Evolutionary conservation across 2,113 vertebrate genomes (phyloP), one percentile per base, ranked within the genome.

Genomic region (Mionectes macconnelli): DNA sequence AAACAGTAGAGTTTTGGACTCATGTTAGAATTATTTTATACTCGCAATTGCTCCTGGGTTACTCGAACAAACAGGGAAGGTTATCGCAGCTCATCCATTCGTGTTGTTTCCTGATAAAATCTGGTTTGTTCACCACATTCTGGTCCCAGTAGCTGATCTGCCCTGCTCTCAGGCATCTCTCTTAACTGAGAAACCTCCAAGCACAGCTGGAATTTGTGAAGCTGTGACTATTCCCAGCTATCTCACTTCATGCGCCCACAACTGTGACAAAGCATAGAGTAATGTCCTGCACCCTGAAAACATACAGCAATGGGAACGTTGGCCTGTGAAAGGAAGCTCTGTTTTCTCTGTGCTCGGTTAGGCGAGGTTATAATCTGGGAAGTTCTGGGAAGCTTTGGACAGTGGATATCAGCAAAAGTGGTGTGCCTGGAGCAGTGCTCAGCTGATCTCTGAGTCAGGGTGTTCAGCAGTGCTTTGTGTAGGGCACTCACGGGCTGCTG

Each of bases 141-240:
- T 83, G 39, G 27, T 76, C 52, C 28, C n/a, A n/a, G 44, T 6
- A 40, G 72, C 55, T 81, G 72, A 68, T 91, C 49, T 74, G 37
- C 27, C 35, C 4, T 87, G 89, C 73, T 85, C n/a, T 91, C 6
- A 27, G 50, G 15, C 47, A 40, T 74, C 68, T 56, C 91, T n/a
- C 16, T 86, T 56, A 40, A 19, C 9, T 66, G 52, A 63, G 90
- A 73, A 90, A 14, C 37, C 63, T 64, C 31, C 21, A 72, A 60
- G 77, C 81, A 25, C 10, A 9, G 44, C 81, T 94, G 75, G 73
- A 93, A 59, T 89, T 84, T 74, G 64, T 90, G 42, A 30, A 53
- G 9, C 81, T 56, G 8, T 33, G 33, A 72, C 4, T 85, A 37
- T 74, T 79, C 28, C 14, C 73, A 83, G 11, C 53, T 87, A 1